Percentiles rank a stretch among this genome's conserved stretches.
phyloP scores from a whole-genome alignment of 1,140 invertebrate species.

The Brachionus koreanus region DNA sequence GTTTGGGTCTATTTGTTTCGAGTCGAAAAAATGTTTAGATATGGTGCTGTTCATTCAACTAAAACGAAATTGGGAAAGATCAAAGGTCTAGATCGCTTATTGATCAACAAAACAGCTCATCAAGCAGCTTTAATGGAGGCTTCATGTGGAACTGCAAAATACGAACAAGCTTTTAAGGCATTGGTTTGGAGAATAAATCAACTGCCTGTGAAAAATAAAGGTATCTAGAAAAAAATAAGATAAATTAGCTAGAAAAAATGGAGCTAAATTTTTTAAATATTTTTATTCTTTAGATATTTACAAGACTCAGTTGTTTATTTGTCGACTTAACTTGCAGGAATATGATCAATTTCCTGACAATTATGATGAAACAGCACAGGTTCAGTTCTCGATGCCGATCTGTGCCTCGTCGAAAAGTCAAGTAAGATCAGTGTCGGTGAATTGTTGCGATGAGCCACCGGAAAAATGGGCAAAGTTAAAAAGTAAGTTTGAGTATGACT shows the following conservation, averaged over 20 bases:
- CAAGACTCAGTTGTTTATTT: slow-evolving; percentile 87
- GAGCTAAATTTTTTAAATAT: slow-evolving; percentile 58
- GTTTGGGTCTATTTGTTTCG: slow-evolving; percentile 97
- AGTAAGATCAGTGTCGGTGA: slow-evolving; percentile 78
- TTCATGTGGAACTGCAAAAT: slow-evolving; percentile 95
- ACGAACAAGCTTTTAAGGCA: slow-evolving; percentile 92
- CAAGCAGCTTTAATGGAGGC: slow-evolving; percentile 93
- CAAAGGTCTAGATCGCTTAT: slow-evolving; percentile 81
- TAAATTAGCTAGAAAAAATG: neutral
- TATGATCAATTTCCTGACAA: slow-evolving; percentile 94
- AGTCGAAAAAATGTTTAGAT: slow-evolving; percentile 95
- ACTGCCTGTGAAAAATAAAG: slow-evolving; percentile 91
- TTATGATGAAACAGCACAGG: slow-evolving; percentile 77
- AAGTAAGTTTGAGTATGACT: slow-evolving; percentile 87
- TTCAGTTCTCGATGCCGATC: slow-evolving; percentile 94
- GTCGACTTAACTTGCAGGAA: slow-evolving; percentile 84
- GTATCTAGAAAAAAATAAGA: slow-evolving; percentile 32
- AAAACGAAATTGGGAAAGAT: slow-evolving; percentile 71
- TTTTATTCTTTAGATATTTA: slow-evolving; percentile 70
- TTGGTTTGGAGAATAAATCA: slow-evolving; percentile 96
- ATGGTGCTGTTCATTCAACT: slow-evolving; percentile 96
- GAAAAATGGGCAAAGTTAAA: slow-evolving; percentile 97
- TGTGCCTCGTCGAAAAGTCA: slow-evolving; percentile 36
- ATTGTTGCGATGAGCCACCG: slow-evolving; percentile 81
- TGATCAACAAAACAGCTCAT: slow-evolving; percentile 69